Evolutionary conservation across 2,888 invertebrate genomes (phyloP).

Genomic region (Brenthis daphne): DNA sequence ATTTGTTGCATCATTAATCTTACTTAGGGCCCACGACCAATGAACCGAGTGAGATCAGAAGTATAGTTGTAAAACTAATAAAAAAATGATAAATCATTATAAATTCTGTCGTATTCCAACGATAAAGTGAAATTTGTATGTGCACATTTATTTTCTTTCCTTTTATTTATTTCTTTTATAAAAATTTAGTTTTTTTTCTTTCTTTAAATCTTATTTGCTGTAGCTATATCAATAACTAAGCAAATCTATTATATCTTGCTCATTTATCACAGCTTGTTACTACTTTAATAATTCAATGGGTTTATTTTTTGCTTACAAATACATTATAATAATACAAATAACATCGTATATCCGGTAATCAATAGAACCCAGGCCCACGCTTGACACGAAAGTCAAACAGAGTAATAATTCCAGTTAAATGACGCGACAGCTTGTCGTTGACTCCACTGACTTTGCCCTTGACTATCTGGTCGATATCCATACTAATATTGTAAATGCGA

Average conservation of each 20-base stretch:
- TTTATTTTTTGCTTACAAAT: no score
- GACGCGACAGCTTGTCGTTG: conserved; percentile 37
- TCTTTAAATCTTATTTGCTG: no score
- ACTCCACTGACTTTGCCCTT: conserved; percentile 41
- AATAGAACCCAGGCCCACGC: conserved; percentile 37
- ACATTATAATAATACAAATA: no score
- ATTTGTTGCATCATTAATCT: conserved; percentile 43
- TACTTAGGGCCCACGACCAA: conserved; percentile 36
- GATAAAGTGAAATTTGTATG: no score
- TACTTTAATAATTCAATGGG: no score
- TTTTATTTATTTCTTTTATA: no score
- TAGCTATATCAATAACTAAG: no score
- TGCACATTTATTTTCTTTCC: no score
- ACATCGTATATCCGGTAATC: conserved; percentile 20
- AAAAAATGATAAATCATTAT: conserved; percentile 11
- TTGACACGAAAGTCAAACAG: conserved; percentile 28
- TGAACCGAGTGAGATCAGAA: conserved; percentile 31
- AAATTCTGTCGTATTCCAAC: background rate
- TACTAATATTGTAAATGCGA: background rate
- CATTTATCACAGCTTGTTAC: no score
- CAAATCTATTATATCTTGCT: no score
- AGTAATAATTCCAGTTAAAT: conserved; percentile 35
- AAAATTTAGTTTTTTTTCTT: no score
- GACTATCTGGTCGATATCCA: conserved; percentile 37
- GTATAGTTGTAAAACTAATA: conserved; percentile 32